Evolutionary conservation across 2,888 invertebrate genomes (phyloP).

Genomic region (Meliscaeva auricollis): DNA sequence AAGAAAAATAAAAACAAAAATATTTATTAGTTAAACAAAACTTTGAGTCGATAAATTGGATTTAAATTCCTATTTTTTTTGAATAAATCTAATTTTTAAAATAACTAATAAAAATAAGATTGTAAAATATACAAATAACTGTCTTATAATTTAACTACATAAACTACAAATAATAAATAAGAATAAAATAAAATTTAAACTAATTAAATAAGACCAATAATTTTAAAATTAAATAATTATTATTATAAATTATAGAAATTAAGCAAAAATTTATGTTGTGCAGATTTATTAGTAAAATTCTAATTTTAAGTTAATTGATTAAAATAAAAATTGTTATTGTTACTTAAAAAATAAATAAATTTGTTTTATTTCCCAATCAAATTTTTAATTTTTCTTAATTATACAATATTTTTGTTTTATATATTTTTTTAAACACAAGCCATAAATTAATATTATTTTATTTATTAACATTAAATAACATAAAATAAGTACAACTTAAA

Average conservation of each 20-base stretch:
- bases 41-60: no score
- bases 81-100: no score
- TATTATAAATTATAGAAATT: conserved; percentile 42
- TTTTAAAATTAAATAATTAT: not conserved
- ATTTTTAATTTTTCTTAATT: not conserved
- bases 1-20: no score
- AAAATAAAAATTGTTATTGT: conserved; percentile 71
- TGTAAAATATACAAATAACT: no score
- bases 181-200: not conserved
- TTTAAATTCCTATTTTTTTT: no score
- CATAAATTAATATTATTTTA: conserved; percentile 34
- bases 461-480: conserved; percentile 23
- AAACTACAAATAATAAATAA: no score
- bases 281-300: conserved; percentile 20
- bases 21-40: no score
- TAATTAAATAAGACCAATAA: not conserved
- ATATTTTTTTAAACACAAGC: conserved; percentile 35
- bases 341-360: conserved; percentile 41
- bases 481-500: conserved; percentile 66
- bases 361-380: conserved; percentile 61
- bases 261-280: conserved; percentile 74
- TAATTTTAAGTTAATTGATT: conserved; percentile 32
- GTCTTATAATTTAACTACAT: no score
- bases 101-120: no score
- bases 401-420: conserved; percentile 2